Evolutionary conservation across 2,888 invertebrate genomes (phyloP).

Genomic region (Lithophane semibrunnea): DNA sequence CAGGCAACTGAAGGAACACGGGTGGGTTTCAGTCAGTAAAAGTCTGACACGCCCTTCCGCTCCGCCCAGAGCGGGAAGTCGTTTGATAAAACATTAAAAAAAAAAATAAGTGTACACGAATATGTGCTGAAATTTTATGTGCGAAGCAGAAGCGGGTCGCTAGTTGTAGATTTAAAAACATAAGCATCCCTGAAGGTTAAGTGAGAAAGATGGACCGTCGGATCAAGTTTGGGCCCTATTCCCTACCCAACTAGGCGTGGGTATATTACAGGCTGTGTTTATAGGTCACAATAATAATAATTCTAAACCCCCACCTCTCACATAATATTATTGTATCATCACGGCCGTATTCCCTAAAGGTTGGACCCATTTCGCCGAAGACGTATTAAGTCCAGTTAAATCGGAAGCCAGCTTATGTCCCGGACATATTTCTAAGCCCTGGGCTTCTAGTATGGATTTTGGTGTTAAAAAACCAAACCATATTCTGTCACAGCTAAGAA

Average conservation of each 20-base stretch:
- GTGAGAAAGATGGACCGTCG: constrained; percentile 15
- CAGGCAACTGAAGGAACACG: too few species aligned
- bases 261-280: constrained; percentile 20
- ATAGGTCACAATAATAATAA: constrained; percentile 31
- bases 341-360: constrained; percentile 26
- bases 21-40: too few species aligned
- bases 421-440: constrained; percentile 23
- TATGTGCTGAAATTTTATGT: too few species aligned
- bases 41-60: too few species aligned
- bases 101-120: too few species aligned
- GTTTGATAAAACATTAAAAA: too few species aligned
- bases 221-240: background rate
- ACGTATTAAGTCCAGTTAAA: constrained; percentile 49
- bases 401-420: constrained; percentile 24
- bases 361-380: constrained; percentile 35
- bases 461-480: constrained; percentile 24
- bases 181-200: constrained; percentile 16
- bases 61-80: too few species aligned
- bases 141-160: background rate
- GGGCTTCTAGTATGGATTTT: constrained; percentile 6
- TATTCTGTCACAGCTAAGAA: background rate
- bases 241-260: background rate
- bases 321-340: constrained; percentile 40
- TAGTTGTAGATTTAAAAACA: constrained; percentile 10
- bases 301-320: constrained; percentile 23